Base-by-base conservation (phyloP, 2,113 vertebrate genomes). In the Vanacampus margaritifer region DNA sequence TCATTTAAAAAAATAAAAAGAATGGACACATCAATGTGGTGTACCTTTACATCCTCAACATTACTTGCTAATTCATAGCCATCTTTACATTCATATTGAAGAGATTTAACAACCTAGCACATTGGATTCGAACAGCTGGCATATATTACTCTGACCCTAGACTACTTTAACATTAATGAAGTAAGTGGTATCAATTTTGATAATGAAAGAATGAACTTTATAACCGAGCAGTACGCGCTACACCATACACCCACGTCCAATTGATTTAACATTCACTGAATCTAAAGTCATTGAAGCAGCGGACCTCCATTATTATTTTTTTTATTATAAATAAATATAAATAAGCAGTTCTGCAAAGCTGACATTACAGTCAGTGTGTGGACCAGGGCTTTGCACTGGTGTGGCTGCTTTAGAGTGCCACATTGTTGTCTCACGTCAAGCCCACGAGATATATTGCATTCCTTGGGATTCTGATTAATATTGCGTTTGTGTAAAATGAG, bases 241-340 rank as follows among this genome's bases (percentile, higher is more conserved):
- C 46, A 21, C 19, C 9, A 32, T 32, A 50, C 48, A 50, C 48
- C 48, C 48, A 56, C 11, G 5, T 28, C 24, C 6, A 56, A 23
- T 56, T 26, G 24, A 28, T 56, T 56, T 14, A 26, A 26, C 28
- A 24, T 28, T 56, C 53, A 6, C 7, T 32, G 26, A 32, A 57
- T 57, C 28, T 57, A 12, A 19, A 57, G 2, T 16, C 17, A 57
- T 32, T 17, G 14, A 26, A 57, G 28, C 26, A 7, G 16, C 14
- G 8, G 16, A 19, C 16, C 14, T 11, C 28, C 19, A 57, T 16
- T 28, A 28, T 57, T 57, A 7, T 6, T 32, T 32, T 57, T 32
- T 6, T 32, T 32, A 35, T 32, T 19, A 32, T 10, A 24, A 57
- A 32, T 51, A 71, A 54, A 75, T 65, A 61, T 67, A 79, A 70